These are phyloP conservation scores for Cephonodes hylas DNA, from an alignment of 2,888 invertebrate species.

Conservation along the genomic window DNA sequence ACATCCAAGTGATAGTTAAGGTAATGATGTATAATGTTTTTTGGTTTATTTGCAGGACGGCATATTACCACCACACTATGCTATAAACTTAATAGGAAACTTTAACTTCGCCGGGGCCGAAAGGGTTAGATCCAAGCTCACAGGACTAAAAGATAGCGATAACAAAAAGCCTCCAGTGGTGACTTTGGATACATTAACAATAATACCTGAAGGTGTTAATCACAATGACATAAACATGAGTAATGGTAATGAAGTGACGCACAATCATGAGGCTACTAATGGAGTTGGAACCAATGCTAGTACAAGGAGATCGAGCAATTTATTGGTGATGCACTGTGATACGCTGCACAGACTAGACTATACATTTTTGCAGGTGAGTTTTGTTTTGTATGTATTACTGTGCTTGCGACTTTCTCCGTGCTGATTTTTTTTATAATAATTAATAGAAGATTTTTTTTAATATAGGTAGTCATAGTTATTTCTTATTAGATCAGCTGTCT, in stretches of 20 bases:
- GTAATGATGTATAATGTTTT: too few relatives aligned
- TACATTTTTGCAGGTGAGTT: slow-evolving; percentile 83
- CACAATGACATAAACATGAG: slow-evolving; percentile 19
- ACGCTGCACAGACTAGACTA: slow-evolving; percentile 84
- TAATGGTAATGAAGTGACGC: slow-evolving; percentile 18
- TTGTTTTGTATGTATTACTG: slow-evolving; percentile 9
- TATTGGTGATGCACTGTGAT: slow-evolving; percentile 83
- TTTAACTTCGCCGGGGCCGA: slow-evolving; percentile 73
- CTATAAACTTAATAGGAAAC: slow-evolving; percentile 62
- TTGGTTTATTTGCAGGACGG: slow-evolving; percentile 49
- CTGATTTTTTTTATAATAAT: neutral
- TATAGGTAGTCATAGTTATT: too few relatives aligned
- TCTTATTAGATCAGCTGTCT: too few relatives aligned
- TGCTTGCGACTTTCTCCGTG: neutral
- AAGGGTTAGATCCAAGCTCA: slow-evolving; percentile 54
- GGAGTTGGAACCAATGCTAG: slow-evolving; percentile 18
- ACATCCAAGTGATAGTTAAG: too few relatives aligned
- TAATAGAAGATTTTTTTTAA: too few relatives aligned
- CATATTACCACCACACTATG: slow-evolving; percentile 54
- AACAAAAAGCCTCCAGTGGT: slow-evolving; percentile 16
- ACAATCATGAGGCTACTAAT: slow-evolving; percentile 12
- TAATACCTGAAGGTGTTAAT: slow-evolving; percentile 33
- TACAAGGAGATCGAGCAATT: slow-evolving; percentile 31
- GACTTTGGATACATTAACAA: slow-evolving; percentile 39
- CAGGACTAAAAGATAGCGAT: slow-evolving; percentile 38